A percentile compares a stretch with the other conserved stretches of the same genome.
These are phyloP conservation scores for Pelobates fuscus DNA, from an alignment of 2,113 vertebrate genomes.

Conservation along the genomic window DNA sequence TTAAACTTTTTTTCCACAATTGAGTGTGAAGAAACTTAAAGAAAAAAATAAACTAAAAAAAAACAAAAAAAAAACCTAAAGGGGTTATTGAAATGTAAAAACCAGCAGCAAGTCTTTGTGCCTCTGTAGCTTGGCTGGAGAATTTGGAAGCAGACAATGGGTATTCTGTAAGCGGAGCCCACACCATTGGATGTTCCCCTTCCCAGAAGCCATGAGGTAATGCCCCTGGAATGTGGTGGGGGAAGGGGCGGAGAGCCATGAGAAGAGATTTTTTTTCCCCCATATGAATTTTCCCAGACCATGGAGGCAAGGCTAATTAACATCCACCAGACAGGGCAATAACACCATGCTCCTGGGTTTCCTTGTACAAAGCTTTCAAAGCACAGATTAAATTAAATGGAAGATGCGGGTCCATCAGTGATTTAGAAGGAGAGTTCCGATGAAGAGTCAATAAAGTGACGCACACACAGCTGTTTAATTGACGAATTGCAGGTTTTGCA, in stretches of 20 bases:
- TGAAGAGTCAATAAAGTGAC: neutral
- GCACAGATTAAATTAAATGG: slow-evolving; percentile 1
- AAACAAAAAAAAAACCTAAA: slow-evolving; percentile 34
- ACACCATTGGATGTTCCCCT: slow-evolving; percentile 64
- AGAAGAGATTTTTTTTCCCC: slow-evolving; percentile 29
- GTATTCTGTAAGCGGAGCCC: slow-evolving; percentile 64
- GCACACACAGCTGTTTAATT: neutral
- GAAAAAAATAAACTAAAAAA: neutral
- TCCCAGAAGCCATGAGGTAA: slow-evolving; percentile 70
- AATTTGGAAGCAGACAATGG: slow-evolving; percentile 68
- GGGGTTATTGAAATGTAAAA: slow-evolving; percentile 40
- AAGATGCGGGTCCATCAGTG: slow-evolving; percentile 6
- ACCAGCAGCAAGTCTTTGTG: slow-evolving; percentile 65
- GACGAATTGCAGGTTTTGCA: neutral
- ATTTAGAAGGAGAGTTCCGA: neutral
- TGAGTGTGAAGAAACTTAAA: too few relatives aligned
- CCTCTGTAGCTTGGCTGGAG: slow-evolving; percentile 58
- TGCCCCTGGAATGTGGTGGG: slow-evolving; percentile 65
- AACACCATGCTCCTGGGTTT: slow-evolving; percentile 53
- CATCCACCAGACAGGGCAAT: slow-evolving; percentile 26
- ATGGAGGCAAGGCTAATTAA: slow-evolving; percentile 39
- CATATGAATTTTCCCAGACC: slow-evolving; percentile 48
- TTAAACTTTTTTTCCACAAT: too few relatives aligned
- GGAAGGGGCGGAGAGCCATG: slow-evolving; percentile 6
- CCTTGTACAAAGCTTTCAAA: slow-evolving; percentile 43